Conservation (phyloP, 2,888 invertebrate species). For the Aporophyla nigra region DNA sequence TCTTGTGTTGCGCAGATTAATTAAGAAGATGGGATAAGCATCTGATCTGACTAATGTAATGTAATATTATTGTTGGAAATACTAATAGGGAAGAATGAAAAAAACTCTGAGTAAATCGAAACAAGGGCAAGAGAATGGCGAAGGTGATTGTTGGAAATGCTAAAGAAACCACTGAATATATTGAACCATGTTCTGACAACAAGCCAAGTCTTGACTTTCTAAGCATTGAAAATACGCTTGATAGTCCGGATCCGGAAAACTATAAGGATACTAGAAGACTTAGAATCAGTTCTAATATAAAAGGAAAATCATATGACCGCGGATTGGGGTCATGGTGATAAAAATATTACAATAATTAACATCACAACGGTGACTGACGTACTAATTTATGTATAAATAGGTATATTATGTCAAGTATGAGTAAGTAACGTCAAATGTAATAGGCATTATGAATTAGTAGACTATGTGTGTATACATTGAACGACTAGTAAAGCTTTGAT, state of each 20-base stretch:
- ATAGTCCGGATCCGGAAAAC: not conserved
- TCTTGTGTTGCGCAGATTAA: constrained; percentile 13
- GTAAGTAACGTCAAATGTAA: constrained; percentile 4
- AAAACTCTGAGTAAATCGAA: not conserved
- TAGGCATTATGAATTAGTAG: not conserved
- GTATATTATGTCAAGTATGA: constrained; percentile 7
- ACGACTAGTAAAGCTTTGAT: constrained; percentile 5
- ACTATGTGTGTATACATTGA: constrained; percentile 22
- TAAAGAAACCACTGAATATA: not conserved
- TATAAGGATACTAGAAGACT: not conserved
- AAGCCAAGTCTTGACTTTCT: not conserved
- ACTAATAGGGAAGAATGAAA: not conserved
- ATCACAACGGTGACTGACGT: constrained; percentile 7
- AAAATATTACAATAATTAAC: constrained; percentile 19
- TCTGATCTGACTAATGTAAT: not conserved
- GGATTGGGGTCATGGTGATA: constrained; percentile 27
- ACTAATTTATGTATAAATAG: constrained; percentile 17
- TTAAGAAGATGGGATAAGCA: constrained; percentile 10
- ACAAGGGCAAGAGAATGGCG: too few species aligned
- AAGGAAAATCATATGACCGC: constrained; percentile 22
- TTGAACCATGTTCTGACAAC: not conserved
- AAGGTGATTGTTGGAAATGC: not conserved
- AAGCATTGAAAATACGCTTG: not conserved
- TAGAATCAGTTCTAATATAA: not conserved
- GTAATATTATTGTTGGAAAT: not conserved